Evolutionary conservation across 2,797 vertebrate species (phyloP).

Genomic region (Aulostomus chinensis): DNA sequence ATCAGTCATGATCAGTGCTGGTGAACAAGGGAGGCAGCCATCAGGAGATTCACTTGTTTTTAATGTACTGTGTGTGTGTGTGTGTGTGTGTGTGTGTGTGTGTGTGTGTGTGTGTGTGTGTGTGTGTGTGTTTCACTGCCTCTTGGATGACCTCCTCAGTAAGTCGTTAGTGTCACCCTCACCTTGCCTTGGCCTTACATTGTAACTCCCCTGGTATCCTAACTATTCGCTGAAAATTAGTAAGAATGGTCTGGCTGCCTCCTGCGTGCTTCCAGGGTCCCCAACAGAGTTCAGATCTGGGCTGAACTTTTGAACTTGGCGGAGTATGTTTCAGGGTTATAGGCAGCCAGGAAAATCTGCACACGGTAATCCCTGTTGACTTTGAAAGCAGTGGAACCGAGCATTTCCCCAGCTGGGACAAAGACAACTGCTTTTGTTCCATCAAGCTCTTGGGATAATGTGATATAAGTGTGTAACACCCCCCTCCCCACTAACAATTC

Average conservation of each 20-base stretch:
- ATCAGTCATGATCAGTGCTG: too few species aligned
- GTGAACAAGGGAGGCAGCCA: too few species aligned
- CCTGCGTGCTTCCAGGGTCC: slow-evolving; percentile 6
- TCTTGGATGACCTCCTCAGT: slow-evolving; percentile 21
- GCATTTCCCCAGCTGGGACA: slow-evolving; percentile 23
- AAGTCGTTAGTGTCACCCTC: slow-evolving; percentile 28
- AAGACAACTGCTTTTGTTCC: slow-evolving; percentile 6
- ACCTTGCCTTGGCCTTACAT: slow-evolving; percentile 17
- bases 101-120: too few species aligned
- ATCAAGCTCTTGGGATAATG: slow-evolving; percentile 7
- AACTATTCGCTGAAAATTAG: slow-evolving; percentile 17
- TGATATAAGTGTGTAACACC: slow-evolving; percentile 1
- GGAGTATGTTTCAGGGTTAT: slow-evolving; percentile 39
- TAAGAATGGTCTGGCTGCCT: slow-evolving; percentile 7
- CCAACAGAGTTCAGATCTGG: slow-evolving; percentile 30
- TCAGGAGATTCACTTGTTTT: too few species aligned
- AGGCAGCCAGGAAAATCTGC: slow-evolving; percentile 17
- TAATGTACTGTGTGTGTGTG: too few species aligned
- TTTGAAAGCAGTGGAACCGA: slow-evolving; percentile 32
- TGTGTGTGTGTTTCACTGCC: slow-evolving; percentile 5
- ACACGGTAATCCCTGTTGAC: slow-evolving; percentile 32
- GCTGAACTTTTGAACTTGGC: slow-evolving; percentile 54
- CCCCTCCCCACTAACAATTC: slow-evolving; percentile 3
- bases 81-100: too few species aligned
- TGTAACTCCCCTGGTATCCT: slow-evolving; percentile 15